Percentiles rank a stretch among this genome's conserved stretches.
phyloP scores from a whole-genome alignment of 1,140 invertebrate genomes.

The Ylistrum balloti region DNA sequence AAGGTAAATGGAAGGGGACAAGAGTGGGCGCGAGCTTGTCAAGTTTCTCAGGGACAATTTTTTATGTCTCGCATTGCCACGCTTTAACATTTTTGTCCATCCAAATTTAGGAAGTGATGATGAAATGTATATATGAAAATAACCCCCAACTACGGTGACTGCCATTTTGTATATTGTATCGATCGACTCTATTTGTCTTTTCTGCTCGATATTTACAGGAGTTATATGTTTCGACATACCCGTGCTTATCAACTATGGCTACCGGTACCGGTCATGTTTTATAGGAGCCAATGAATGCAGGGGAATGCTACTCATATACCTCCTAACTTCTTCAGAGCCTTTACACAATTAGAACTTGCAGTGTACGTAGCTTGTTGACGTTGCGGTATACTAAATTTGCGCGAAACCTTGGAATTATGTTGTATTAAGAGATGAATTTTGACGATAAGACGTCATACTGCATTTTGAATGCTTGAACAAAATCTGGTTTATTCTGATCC shows the following conservation, averaged over 20 bases:
- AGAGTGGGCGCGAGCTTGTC: neutral
- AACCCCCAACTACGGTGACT: neutral
- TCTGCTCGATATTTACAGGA: conserved; percentile 23
- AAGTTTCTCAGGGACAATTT: neutral
- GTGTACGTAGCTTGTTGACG: neutral
- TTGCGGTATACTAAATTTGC: neutral
- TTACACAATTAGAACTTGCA: neutral
- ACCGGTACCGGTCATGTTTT: conserved; percentile 18
- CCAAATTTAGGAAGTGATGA: neutral
- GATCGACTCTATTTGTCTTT: conserved; percentile 27
- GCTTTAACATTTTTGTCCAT: neutral
- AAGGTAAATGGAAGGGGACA: neutral
- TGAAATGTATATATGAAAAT: neutral
- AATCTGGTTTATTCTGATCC: conserved; percentile 6
- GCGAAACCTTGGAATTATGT: neutral
- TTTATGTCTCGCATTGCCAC: neutral
- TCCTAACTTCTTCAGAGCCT: neutral
- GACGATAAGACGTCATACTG: conserved; percentile 12
- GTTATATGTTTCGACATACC: conserved; percentile 34
- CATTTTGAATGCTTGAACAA: conserved; percentile 33
- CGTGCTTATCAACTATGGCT: conserved; percentile 33
- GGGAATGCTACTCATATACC: neutral
- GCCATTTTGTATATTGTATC: conserved; percentile 40
- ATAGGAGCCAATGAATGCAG: conserved; percentile 12
- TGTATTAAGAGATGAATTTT: conserved; percentile 36